Conservation (phyloP, 1,140 invertebrate species). For the Planococcus citri region DNA sequence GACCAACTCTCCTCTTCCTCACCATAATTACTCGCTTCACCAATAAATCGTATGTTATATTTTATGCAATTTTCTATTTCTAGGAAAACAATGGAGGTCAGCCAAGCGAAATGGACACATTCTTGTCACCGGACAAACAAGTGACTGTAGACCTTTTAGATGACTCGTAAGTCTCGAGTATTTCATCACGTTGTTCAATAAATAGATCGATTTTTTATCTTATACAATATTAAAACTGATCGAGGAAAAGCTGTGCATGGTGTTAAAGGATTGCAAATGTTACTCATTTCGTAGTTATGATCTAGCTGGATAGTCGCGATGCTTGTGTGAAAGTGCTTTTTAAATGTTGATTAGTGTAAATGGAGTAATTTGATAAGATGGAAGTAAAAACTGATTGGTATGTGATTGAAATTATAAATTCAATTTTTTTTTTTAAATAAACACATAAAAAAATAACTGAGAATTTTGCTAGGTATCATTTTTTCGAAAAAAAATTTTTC, state of each 20-base stretch:
- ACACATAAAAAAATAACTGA: no score
- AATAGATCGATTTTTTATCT: neutral
- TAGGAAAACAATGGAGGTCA: conserved; percentile 1
- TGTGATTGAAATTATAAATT: no score
- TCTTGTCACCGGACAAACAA: neutral
- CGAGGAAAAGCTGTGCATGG: neutral
- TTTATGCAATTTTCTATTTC: neutral
- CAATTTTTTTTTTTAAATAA: no score
- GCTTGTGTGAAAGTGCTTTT: neutral
- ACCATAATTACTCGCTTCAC: no score
- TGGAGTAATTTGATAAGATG: neutral
- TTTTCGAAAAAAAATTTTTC: no score
- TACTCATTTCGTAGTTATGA: neutral
- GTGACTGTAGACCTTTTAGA: neutral
- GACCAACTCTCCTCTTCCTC: no score
- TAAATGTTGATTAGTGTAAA: neutral
- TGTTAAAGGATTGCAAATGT: no score
- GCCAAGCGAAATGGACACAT: conserved; percentile 9
- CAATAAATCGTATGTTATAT: no score
- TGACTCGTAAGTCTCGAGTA: neutral
- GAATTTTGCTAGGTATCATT: no score
- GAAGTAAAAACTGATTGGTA: neutral
- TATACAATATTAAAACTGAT: neutral
- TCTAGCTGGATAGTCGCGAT: neutral
- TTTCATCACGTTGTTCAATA: neutral